Percentiles rank a stretch among this genome's conserved stretches.
phyloP scores from a whole-genome alignment of 2,113 vertebrate species.

The Thryonomys swinderianus region DNA sequence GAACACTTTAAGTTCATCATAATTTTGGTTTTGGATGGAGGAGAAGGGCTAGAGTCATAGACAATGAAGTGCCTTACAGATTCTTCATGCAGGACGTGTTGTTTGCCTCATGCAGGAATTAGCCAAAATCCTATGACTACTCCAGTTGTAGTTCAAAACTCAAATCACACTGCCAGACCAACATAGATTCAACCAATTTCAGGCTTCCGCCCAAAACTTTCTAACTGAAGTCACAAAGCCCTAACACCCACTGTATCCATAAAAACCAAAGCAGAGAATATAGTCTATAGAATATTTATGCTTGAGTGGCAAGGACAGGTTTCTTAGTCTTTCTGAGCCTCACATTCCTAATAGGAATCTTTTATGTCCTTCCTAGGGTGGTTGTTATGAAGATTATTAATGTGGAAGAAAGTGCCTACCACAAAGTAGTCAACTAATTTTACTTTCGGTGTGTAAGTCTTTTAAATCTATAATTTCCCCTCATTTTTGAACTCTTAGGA shows the following conservation, averaged over 20 bases:
- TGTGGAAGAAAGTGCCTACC: neutral
- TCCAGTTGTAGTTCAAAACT: neutral
- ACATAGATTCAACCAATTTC: neutral
- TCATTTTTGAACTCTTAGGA: constrained; percentile 27
- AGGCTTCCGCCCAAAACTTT: neutral
- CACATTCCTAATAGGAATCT: neutral
- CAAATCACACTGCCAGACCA: neutral
- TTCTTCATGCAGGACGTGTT: neutral
- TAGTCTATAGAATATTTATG: neutral
- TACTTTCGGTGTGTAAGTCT: neutral
- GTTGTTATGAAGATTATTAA: neutral
- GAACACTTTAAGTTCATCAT: neutral
- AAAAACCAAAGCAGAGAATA: neutral
- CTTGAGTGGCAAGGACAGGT: neutral
- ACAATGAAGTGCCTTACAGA: neutral
- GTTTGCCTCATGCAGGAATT: neutral
- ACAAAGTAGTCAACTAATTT: neutral
- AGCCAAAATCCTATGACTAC: neutral
- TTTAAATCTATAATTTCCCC: constrained; percentile 17
- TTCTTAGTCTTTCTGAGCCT: neutral
- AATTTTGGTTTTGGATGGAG: neutral
- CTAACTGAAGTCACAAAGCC: neutral
- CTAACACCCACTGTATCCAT: neutral
- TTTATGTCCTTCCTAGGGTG: neutral
- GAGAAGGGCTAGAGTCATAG: neutral